Base-by-base conservation (phyloP, 2,888 invertebrate genomes). In the Phoenoteleia sp. region DNA sequence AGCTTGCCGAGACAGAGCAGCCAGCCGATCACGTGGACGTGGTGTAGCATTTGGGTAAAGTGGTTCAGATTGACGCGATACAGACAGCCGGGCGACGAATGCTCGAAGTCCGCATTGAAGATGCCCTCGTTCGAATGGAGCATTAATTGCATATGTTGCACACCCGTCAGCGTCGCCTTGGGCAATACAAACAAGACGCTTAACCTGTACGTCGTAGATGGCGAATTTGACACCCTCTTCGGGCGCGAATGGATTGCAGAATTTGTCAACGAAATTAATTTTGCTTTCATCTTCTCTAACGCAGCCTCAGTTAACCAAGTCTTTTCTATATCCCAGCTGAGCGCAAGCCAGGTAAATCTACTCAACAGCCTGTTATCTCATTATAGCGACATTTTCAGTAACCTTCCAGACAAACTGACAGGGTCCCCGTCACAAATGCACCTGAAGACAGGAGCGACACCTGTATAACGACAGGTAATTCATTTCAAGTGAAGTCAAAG, bases 181-280 rank as follows among this genome's bases (percentile, higher is more conserved):
- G 74, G 75, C 13, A 17, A 11, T 0, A 39, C 54, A 47, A 52
- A 60, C 6, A 45, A 36, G 1, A 33, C 64, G 19, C 75, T 84
- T 7, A 19, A 71, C 19, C 47, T 75, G 6, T 85, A 81, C 23
- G 84, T 85, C 2, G 52, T 74, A 0, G 39, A 81, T 9, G 77
- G 54, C 39, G 58, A 77, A 2, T 69, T 36, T 17, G 80, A 80
- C 15, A 3, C 80, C 3, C 52, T 84, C 2, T 71, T 84, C 5
- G 76, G 76, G 0, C 71, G 80, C n/a, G 67, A 81, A 29, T 81
- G 81, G 72, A 81, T 84, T 15, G 21, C 29, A 0, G 13, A 47
- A n/a, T 79, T 79, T 21, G 27, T 33, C 0, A n/a, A 56, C 4
- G 76, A 76, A 49, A 69, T 82, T 0, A 45, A 82, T 23, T 76